phyloP scores from a whole-genome alignment of 2,797 vertebrate species.

The Rhabdomys pumilio region DNA sequence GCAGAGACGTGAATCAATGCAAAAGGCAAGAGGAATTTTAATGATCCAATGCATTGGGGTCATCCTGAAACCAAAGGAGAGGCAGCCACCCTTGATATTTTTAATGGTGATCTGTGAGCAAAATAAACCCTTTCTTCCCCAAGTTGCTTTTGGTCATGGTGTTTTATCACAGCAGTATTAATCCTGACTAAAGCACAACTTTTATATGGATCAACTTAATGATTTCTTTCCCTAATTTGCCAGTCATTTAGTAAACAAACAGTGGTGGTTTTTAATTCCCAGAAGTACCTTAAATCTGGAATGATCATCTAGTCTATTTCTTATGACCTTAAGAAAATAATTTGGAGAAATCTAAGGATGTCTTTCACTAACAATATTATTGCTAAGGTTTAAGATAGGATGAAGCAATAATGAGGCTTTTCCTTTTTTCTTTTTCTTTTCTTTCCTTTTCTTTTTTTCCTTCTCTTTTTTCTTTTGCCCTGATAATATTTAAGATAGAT shows the following conservation, averaged over 20 bases:
- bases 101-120: not conserved
- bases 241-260: not conserved
- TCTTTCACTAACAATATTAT: not conserved
- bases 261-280: not conserved
- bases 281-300: conserved; percentile 31
- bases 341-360: not conserved
- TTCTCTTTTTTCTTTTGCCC: not conserved
- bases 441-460: not conserved
- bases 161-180: not conserved
- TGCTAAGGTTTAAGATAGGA: not conserved
- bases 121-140: not conserved
- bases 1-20: too few relatives aligned
- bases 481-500: not conserved
- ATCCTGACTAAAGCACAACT: not conserved
- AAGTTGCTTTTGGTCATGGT: not conserved
- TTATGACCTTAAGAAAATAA: not conserved
- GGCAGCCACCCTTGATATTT: not conserved
- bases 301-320: not conserved
- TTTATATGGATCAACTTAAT: not conserved
- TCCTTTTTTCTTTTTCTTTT: not conserved
- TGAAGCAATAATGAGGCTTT: not conserved
- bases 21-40: too few relatives aligned
- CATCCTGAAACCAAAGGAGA: too few relatives aligned
- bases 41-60: too few relatives aligned
- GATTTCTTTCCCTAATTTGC: conserved; percentile 10